These are phyloP conservation scores for Magallana angulata DNA, from an alignment of 1,140 invertebrate genomes.

Conservation along the genomic window DNA sequence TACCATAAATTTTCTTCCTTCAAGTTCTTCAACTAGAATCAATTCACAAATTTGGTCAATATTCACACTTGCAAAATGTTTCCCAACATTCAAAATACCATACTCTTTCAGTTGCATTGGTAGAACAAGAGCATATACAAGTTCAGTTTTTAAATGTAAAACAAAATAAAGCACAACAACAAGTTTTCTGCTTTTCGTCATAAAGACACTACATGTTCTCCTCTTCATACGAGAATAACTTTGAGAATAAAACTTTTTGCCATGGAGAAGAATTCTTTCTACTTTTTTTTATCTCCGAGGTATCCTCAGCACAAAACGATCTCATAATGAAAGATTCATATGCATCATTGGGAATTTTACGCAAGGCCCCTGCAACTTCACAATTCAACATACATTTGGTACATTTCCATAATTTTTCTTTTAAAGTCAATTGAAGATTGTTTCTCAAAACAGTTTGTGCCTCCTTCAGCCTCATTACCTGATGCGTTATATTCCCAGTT, in stretches of 20 bases:
- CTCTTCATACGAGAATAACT: slow-evolving; percentile 14
- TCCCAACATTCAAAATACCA: slow-evolving; percentile 20
- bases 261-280: slow-evolving; percentile 11
- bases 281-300: neutral
- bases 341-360: neutral
- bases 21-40: slow-evolving; percentile 7
- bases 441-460: neutral
- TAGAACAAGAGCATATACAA: slow-evolving; percentile 19
- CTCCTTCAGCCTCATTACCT: neutral
- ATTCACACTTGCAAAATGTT: slow-evolving; percentile 3
- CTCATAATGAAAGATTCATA: neutral
- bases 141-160: slow-evolving; percentile 30
- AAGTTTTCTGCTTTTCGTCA: neutral
- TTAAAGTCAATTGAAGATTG: neutral
- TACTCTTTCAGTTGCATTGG: slow-evolving; percentile 22
- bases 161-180: slow-evolving; percentile 1
- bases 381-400: slow-evolving; percentile 7
- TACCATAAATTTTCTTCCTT: neutral
- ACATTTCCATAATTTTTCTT: slow-evolving; percentile 2
- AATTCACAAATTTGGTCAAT: slow-evolving; percentile 23
- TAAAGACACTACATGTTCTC: neutral
- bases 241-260: slow-evolving; percentile 9
- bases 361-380: slow-evolving; percentile 9
- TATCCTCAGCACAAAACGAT: neutral
- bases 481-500: slow-evolving; percentile 45